Evolutionary conservation across 2,797 vertebrate genomes (phyloP), one percentile per base, ranked within the genome.

Genomic region (Karalla daura): DNA sequence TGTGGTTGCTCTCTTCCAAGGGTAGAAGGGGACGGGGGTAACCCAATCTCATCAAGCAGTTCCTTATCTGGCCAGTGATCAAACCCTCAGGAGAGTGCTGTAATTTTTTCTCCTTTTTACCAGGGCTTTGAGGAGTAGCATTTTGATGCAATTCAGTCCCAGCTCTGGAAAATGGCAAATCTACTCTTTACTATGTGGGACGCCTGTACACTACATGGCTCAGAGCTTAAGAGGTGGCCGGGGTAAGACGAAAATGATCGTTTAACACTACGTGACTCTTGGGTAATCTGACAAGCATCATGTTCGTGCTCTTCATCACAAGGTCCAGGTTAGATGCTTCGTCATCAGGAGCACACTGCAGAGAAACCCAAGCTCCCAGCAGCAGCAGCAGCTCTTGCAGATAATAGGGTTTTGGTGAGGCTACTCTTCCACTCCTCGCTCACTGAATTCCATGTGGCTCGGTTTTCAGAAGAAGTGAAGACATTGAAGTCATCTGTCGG

Each of bases 401-500:
- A 85, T 84, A 86, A 89, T 72, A 67, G 74, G n/a, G 45, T 79
- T 89, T 78, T 69, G 80, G 70, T 86, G 70, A 58, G 63, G 47
- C 63, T 59, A 64, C 32, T 63, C 35, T 70, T 83, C 47, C 11
- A 86, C 80, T n/a, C 81, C 71, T 9, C 47, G 72, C 75, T 63
- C 53, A 17, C 28, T 20, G 24, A 69, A 76, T 64, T 63, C 47
- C 73, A 59, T 46, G 68, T 47, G 55, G 70, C 74, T 68, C 23
- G 5, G 49, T 73, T 83, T 85, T 70, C 69, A 85, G 74, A 79
- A 81, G 71, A 82, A 69, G 68, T 65, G 44, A 76, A 83, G 80
- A 85, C 81, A 80, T 90, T 81, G 78, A 88, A 88, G 83, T 81
- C 72, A 84, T 87, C 74, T 70, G 82, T 86, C 84, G 63, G 69